Percentiles rank a stretch among this genome's conserved stretches.
These are phyloP conservation scores for Pionites leucogaster DNA, from an alignment of 2,113 vertebrate species.

Conservation along the genomic window DNA sequence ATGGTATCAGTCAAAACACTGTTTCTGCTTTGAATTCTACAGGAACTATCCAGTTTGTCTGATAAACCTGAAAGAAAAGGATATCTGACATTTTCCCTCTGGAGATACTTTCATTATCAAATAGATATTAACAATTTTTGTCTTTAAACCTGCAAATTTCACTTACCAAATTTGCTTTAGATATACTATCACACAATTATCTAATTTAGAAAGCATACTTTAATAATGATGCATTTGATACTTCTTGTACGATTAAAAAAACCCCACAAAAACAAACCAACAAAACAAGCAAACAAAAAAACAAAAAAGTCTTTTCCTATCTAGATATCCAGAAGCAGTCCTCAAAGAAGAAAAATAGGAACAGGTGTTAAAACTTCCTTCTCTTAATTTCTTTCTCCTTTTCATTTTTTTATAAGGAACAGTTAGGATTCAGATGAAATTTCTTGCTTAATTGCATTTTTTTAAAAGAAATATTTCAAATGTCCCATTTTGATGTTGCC, in stretches of 20 bases:
- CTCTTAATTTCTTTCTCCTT: rapidly evolving
- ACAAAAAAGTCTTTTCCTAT: background rate
- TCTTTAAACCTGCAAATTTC: background rate
- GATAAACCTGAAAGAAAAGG: background rate
- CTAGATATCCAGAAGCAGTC: background rate
- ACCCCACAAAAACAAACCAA: background rate
- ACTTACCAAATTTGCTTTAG: background rate
- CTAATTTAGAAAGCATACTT: background rate
- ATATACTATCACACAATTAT: background rate
- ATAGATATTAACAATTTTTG: background rate
- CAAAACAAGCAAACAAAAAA: background rate
- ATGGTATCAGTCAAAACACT: background rate
- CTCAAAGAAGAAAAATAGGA: background rate
- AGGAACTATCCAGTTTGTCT: background rate
- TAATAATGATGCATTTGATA: background rate
- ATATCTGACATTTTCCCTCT: background rate
- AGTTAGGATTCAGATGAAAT: background rate
- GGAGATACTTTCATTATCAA: background rate
- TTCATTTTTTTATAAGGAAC: background rate
- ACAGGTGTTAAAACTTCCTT: background rate
- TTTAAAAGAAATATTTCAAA: background rate
- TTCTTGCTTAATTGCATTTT: background rate
- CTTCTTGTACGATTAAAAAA: rapidly evolving
- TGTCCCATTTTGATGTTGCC: background rate
- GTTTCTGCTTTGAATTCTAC: background rate